Conservation (phyloP, 2,888 invertebrate genomes). For the Halictus quadricinctus region DNA sequence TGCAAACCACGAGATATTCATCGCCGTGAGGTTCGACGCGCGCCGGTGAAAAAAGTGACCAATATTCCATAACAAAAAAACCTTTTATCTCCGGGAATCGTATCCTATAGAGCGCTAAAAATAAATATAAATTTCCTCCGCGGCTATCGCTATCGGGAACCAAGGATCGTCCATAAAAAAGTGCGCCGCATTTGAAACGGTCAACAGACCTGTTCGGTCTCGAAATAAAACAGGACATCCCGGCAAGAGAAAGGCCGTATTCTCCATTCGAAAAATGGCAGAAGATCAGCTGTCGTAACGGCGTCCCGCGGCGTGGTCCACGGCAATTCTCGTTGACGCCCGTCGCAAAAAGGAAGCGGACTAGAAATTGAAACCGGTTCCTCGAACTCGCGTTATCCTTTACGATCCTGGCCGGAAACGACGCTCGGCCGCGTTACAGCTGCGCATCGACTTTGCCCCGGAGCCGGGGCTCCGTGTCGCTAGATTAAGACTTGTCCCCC, state of each 20-base stretch:
- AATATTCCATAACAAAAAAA: background rate
- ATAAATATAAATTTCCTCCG: background rate
- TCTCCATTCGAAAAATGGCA: constrained; percentile 5
- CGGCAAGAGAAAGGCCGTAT: background rate
- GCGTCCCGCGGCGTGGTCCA: background rate
- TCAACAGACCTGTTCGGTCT: background rate
- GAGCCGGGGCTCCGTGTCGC: background rate
- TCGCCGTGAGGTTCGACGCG: background rate
- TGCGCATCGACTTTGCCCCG: background rate
- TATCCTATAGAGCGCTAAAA: background rate
- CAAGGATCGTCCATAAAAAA: background rate
- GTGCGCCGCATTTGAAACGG: background rate
- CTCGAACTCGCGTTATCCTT: constrained; percentile 34
- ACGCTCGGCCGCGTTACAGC: constrained; percentile 6
- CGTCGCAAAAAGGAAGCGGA: background rate
- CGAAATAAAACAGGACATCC: background rate
- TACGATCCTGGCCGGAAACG: constrained; percentile 22
- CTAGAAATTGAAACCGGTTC: constrained; percentile 37
- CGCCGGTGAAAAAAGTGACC: background rate
- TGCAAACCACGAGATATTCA: background rate
- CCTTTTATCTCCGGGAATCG: background rate
- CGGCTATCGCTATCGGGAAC: background rate
- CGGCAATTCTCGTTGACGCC: constrained; percentile 13
- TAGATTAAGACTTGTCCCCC: too few relatives aligned
- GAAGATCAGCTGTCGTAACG: constrained; percentile 11